Evolutionary conservation across 2,113 vertebrate species (phyloP).

Genomic region (Malurus melanocephalus): DNA sequence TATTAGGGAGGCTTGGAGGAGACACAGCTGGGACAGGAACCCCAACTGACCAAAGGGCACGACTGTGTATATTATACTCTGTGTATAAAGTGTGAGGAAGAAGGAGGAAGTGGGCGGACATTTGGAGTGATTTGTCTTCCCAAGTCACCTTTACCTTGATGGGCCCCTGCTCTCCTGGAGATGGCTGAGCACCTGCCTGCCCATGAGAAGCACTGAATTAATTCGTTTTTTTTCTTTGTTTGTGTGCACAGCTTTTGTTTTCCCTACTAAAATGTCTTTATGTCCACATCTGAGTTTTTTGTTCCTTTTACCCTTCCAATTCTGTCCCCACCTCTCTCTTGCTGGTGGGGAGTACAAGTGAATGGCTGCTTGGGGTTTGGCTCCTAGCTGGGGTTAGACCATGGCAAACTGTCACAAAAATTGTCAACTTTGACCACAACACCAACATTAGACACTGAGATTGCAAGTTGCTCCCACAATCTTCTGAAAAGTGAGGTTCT

Average conservation of each 20-base stretch:
- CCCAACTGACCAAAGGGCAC: background rate
- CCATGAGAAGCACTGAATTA: background rate
- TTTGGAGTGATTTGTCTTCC: background rate
- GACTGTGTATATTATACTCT: too few relatives aligned
- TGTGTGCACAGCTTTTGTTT: background rate
- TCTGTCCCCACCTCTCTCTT: background rate
- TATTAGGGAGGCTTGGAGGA: background rate
- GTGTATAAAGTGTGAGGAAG: rapidly evolving
- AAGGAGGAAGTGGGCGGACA: background rate
- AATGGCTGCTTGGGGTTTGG: background rate
- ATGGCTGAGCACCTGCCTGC: background rate
- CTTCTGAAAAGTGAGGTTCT: background rate
- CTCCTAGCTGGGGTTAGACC: background rate
- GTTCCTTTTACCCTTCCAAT: too few relatives aligned
- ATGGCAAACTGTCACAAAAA: background rate
- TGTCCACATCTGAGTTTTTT: background rate
- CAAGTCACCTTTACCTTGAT: background rate
- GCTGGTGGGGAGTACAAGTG: background rate
- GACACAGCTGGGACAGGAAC: background rate
- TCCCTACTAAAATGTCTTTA: background rate
- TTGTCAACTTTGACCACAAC: background rate
- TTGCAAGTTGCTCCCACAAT: background rate
- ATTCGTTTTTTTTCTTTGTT: background rate
- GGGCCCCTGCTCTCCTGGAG: background rate
- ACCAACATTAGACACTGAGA: background rate